phyloP scores from a whole-genome alignment of 2,888 invertebrate species.

The Dolomedes plantarius region DNA sequence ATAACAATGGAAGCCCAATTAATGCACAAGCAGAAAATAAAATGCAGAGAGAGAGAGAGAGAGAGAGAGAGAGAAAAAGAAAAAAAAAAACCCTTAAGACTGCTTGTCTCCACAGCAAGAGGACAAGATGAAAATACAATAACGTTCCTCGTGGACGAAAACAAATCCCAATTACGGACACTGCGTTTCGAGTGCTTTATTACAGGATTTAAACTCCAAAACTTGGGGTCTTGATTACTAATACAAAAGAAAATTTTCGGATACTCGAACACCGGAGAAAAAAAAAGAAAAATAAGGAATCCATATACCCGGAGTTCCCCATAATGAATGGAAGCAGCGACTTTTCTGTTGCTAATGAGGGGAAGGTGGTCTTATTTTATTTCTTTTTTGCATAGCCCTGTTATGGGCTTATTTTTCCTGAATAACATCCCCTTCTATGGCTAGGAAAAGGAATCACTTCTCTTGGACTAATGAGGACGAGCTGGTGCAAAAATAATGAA shows the following conservation, averaged over 20 bases:
- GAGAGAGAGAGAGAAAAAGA: too few species aligned
- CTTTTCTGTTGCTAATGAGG: slow-evolving; percentile 61
- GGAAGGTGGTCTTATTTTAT: slow-evolving; percentile 58
- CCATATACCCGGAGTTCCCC: slow-evolving; percentile 2
- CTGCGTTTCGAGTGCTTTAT: slow-evolving; percentile 53
- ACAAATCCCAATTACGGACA: slow-evolving; percentile 64
- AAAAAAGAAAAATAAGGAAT: slow-evolving; percentile 44
- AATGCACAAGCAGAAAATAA: slow-evolving; percentile 30
- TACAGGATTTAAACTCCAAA: slow-evolving; percentile 54
- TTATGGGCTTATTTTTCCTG: slow-evolving; percentile 69
- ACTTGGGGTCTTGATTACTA: slow-evolving; percentile 58
- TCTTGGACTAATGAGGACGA: slow-evolving; percentile 60
- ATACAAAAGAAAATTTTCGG: slow-evolving; percentile 42
- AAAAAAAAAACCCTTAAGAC: neutral
- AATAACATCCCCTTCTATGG: slow-evolving; percentile 46
- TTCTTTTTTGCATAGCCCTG: slow-evolving; percentile 48
- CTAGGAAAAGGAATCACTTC: slow-evolving; percentile 51
- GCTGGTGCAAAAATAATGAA: slow-evolving; percentile 61
- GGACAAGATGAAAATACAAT: slow-evolving; percentile 44
- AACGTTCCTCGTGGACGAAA: slow-evolving; percentile 51
- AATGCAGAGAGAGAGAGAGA: neutral
- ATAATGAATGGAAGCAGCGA: slow-evolving; percentile 64
- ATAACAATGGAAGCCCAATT: slow-evolving; percentile 51
- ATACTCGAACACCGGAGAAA: slow-evolving; percentile 1
- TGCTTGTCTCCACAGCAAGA: neutral